phyloP scores from a whole-genome alignment of 2,888 invertebrate genomes.

The Philonicus albiceps region DNA sequence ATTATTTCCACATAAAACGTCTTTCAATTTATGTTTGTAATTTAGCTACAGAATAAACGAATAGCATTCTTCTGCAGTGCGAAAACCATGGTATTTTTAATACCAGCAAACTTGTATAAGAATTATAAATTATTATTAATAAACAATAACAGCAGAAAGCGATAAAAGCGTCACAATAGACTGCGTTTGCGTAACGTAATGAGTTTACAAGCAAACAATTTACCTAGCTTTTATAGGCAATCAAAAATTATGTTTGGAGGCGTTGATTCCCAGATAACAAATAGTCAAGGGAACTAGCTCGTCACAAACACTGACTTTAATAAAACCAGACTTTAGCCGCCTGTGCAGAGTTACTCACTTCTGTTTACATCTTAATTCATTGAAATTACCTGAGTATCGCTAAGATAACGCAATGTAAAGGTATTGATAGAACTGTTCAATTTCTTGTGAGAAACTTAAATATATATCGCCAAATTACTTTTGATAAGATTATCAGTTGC shows the following conservation, averaged over 20 bases:
- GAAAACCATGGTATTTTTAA: too few relatives aligned
- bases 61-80: not conserved
- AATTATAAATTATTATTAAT: not conserved
- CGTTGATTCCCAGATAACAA: not conserved
- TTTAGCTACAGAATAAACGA: not conserved
- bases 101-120: not conserved
- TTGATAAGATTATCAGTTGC: not conserved
- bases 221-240: not conserved
- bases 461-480: not conserved
- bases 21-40: not conserved
- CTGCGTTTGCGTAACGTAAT: not conserved
- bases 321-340: not conserved
- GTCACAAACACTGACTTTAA: not conserved
- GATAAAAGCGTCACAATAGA: too few relatives aligned
- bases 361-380: not conserved
- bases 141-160: not conserved
- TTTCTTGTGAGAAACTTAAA: not conserved
- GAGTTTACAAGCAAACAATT: not conserved
- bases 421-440: not conserved
- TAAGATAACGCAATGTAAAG: not conserved
- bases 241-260: not conserved
- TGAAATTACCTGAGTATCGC: not conserved
- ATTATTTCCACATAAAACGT: too few relatives aligned
- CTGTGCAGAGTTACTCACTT: not conserved
- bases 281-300: not conserved